Evolutionary conservation across 2,888 invertebrate species (phyloP).

Genomic region (Agrenia bidenticulata): DNA sequence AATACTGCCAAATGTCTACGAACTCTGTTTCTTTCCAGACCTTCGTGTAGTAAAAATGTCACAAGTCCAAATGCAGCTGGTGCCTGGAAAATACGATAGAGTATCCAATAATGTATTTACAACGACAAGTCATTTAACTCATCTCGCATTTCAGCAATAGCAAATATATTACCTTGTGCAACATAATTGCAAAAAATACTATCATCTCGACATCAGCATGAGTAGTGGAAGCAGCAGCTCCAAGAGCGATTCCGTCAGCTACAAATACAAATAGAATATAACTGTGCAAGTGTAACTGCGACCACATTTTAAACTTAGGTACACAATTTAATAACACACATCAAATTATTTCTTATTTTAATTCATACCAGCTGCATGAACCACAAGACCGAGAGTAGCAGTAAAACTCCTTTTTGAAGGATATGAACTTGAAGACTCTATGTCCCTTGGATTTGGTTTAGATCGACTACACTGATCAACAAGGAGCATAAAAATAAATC

Average conservation of each 20-base stretch:
- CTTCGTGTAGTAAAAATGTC: conserved; percentile 94
- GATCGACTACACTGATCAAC: conserved; percentile 79
- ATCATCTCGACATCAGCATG: conserved; percentile 96
- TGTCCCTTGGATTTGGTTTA: conserved; percentile 57
- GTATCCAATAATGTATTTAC: not conserved
- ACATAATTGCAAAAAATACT: conserved; percentile 97
- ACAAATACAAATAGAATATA: conserved; percentile 20
- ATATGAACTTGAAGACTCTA: conserved; percentile 39
- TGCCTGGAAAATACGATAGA: conserved; percentile 70
- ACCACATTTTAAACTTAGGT: no score
- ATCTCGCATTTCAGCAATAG: no score
- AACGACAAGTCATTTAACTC: conserved; percentile 3
- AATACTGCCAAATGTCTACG: conserved; percentile 87
- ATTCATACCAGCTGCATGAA: conserved; percentile 87
- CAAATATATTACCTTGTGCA: conserved; percentile 89
- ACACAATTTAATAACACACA: no score
- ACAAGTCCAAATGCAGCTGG: conserved; percentile 98
- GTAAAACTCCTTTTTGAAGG: conserved; percentile 67
- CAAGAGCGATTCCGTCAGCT: conserved; percentile 96
- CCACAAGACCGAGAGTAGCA: conserved; percentile 93
- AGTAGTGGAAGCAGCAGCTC: conserved; percentile 95
- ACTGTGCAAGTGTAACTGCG: no score
- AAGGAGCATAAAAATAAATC: conserved; percentile 96
- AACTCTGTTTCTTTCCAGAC: conserved; percentile 84
- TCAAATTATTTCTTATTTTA: no score